Percentiles rank a stretch among this genome's conserved stretches.
phyloP scores from a whole-genome alignment of 2,888 invertebrate genomes.

The Apamea anceps region DNA sequence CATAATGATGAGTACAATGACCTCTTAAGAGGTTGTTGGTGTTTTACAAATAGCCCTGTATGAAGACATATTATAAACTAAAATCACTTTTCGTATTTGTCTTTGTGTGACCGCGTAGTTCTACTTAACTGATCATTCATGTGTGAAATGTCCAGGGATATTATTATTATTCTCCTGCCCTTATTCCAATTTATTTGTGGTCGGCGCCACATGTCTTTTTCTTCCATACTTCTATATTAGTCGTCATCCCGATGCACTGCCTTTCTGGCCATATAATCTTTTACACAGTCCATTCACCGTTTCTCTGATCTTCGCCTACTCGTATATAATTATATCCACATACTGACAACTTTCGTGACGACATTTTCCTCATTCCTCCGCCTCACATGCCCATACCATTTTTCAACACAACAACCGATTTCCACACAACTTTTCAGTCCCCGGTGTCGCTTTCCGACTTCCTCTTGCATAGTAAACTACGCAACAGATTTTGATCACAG shows the following conservation, averaged over 20 bases:
- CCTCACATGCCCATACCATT: neutral
- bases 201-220: neutral
- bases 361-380: neutral
- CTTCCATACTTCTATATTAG: neutral
- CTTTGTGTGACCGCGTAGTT: neutral
- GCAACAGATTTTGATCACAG: neutral
- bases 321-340: neutral
- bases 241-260: neutral
- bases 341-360: neutral
- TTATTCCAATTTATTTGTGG: neutral
- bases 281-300: neutral
- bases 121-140: neutral
- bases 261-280: neutral
- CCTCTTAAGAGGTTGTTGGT: too few relatives aligned
- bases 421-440: neutral
- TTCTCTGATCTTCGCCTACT: neutral
- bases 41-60: too few relatives aligned
- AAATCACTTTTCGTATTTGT: neutral
- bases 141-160: too few relatives aligned
- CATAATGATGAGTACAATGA: too few relatives aligned
- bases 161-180: too few relatives aligned
- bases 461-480: neutral
- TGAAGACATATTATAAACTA: too few relatives aligned
- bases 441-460: too few relatives aligned
- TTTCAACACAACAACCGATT: neutral